Evolutionary conservation across 2,113 vertebrate genomes (phyloP).

Genomic region (Raja brachyura): DNA sequence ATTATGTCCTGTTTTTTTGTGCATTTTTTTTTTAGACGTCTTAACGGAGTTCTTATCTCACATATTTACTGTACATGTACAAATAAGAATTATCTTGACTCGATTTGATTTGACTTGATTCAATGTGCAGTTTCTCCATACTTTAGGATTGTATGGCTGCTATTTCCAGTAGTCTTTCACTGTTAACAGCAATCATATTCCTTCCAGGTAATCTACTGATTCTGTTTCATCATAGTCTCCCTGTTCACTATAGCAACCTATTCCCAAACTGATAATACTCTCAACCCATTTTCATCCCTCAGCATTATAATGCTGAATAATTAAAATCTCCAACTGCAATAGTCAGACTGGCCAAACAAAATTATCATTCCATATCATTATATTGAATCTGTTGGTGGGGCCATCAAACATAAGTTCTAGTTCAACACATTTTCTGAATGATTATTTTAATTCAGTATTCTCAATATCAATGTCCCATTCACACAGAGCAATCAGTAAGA

Average conservation of each 20-base stretch:
- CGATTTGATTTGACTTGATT: too few species aligned
- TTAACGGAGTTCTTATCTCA: too few species aligned
- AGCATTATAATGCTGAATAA: too few species aligned
- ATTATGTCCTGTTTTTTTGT: too few species aligned
- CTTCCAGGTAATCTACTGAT: background rate
- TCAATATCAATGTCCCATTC: background rate
- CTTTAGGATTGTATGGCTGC: background rate
- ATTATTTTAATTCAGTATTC: background rate
- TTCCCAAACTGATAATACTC: background rate
- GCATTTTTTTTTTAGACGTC: too few species aligned
- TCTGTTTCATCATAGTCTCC: background rate
- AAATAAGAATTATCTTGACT: too few species aligned
- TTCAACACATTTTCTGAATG: background rate
- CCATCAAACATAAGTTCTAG: background rate
- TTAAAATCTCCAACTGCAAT: background rate
- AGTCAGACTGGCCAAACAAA: background rate
- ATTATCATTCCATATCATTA: background rate
- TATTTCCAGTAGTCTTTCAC: background rate
- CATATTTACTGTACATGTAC: too few species aligned
- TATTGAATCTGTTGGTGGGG: background rate
- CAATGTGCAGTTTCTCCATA: too few species aligned
- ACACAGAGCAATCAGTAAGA: background rate
- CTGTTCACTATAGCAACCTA: background rate
- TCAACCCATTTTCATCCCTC: background rate
- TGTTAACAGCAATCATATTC: background rate